A percentile compares a stretch with the other conserved stretches of the same genome.
Evolutionary conservation across 2,113 vertebrate genomes (phyloP).

Genomic region (Phylloscopus whistleri): DNA sequence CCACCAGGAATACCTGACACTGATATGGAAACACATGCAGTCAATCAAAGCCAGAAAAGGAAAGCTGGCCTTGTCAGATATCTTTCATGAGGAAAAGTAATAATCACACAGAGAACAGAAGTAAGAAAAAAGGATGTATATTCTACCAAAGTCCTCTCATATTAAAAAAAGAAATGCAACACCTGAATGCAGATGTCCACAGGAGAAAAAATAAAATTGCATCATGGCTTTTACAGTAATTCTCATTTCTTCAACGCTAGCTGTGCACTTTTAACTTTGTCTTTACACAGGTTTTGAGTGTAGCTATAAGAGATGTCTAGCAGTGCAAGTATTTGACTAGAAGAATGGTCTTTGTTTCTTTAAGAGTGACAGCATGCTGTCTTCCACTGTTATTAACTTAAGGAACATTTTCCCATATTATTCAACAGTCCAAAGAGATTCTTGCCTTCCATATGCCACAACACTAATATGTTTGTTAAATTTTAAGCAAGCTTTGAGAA

Average conservation of each 20-base stretch:
- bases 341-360: not conserved
- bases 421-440: not conserved
- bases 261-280: not conserved
- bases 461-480: not conserved
- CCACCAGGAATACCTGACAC: not conserved
- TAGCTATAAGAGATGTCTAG: not conserved
- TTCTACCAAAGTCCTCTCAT: not conserved
- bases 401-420: not conserved
- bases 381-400: not conserved
- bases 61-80: not conserved
- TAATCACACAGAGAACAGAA: not conserved
- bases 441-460: not conserved
- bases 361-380: not conserved
- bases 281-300: not conserved
- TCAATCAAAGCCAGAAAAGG: not conserved
- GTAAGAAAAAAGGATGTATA: not conserved
- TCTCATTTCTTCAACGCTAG: not conserved
- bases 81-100: not conserved
- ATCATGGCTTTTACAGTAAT: not conserved
- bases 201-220: not conserved
- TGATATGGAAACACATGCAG: not conserved
- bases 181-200: not conserved
- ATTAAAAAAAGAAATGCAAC: not conserved
- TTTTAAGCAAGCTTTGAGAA: not conserved
- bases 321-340: not conserved